Percentiles rank a stretch among this genome's conserved stretches.
Evolutionary conservation across 2,113 vertebrate species (phyloP).

Genomic region (Aleadryas rufinucha): DNA sequence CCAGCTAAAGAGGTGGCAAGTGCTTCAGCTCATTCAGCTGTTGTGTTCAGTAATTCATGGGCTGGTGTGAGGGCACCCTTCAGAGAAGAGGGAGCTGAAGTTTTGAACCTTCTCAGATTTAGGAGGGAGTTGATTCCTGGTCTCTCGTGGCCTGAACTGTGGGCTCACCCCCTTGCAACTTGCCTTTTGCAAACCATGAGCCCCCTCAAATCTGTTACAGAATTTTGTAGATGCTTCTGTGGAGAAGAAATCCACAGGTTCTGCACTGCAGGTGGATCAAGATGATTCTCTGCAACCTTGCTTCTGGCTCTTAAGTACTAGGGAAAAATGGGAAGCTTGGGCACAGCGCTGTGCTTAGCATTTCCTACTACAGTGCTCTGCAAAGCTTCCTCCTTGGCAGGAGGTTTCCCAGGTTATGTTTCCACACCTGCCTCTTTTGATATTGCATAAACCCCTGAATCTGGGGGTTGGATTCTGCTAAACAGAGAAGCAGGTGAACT

Average conservation of each 20-base stretch:
- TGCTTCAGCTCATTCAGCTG: not conserved
- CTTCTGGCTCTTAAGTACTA: not conserved
- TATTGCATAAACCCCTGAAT: not conserved
- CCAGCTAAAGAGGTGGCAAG: not conserved
- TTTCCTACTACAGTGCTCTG: not conserved
- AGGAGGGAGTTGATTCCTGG: not conserved
- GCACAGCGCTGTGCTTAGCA: not conserved
- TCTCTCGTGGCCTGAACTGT: fast-evolving
- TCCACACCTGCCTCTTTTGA: not conserved
- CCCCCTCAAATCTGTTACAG: not conserved
- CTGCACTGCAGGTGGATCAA: not conserved
- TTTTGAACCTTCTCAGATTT: not conserved
- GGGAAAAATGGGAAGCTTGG: not conserved
- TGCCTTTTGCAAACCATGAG: not conserved
- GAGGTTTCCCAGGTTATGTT: not conserved
- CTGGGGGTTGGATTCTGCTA: not conserved
- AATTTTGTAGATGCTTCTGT: not conserved
- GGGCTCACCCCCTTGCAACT: not conserved
- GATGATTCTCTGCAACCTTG: not conserved
- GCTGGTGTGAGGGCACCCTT: not conserved
- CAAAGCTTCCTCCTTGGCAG: not conserved
- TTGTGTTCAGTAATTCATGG: not conserved
- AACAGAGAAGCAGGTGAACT: not conserved
- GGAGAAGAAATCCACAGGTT: not conserved
- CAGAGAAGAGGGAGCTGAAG: not conserved